These are phyloP conservation scores for Drosophila varians DNA, from an alignment of 1,140 invertebrate species.

Conservation along the genomic window DNA sequence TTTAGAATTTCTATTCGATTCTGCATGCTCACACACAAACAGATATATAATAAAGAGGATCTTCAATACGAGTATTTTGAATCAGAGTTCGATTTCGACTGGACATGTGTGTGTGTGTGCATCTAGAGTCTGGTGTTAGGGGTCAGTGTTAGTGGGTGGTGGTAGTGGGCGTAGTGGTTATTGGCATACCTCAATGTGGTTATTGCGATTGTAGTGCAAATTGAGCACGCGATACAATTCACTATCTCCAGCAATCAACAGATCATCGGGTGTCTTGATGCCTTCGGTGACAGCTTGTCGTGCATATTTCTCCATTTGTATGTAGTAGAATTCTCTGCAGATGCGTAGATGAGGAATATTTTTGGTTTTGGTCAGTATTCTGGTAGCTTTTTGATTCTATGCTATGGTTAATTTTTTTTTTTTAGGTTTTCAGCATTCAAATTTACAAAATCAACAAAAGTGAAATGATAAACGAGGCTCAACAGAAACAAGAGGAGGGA, in stretches of 20 bases:
- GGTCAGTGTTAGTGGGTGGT: conserved; percentile 27
- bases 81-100: background rate
- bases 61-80: background rate
- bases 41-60: background rate
- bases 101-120: conserved; percentile 12
- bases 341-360: conserved; percentile 81
- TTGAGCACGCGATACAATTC: conserved; percentile 99
- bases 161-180: conserved; percentile 42
- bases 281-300: conserved; percentile 98
- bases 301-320: conserved; percentile 99
- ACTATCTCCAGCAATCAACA: conserved; percentile 96
- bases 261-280: conserved; percentile 95
- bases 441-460: conserved; percentile 66
- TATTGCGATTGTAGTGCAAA: conserved; percentile 99
- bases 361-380: conserved; percentile 75
- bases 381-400: conserved; percentile 48
- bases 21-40: conserved; percentile 22
- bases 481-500: conserved; percentile 16
- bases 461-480: conserved; percentile 16
- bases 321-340: conserved; percentile 99
- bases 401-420: conserved; percentile 38
- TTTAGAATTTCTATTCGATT: background rate
- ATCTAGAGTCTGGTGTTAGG: conserved; percentile 36
- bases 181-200: conserved; percentile 98
- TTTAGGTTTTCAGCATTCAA: conserved; percentile 65